These are phyloP conservation scores for Scolanthus callimorphus DNA, from an alignment of 92 coral and sea anemone genomes.

Conservation along the genomic window DNA sequence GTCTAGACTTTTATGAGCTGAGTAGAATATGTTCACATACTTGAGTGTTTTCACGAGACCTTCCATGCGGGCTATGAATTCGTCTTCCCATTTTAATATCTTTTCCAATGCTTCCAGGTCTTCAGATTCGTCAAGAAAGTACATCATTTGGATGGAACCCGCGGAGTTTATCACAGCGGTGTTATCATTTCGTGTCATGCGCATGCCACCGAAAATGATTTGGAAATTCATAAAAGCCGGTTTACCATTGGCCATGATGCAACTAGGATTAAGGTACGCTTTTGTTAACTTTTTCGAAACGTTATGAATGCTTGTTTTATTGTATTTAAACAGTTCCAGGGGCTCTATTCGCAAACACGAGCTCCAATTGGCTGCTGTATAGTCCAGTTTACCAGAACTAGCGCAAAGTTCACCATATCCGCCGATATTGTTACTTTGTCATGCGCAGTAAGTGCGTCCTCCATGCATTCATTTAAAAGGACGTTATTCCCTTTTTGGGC, in stretches of 20 bases:
- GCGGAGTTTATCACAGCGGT: conserved; percentile 33
- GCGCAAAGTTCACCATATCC: conserved; percentile 27
- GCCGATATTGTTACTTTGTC: conserved; percentile 13
- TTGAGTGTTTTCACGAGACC: conserved; percentile 17
- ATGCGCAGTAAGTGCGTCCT: conserved; percentile 41
- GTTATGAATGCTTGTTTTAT: conserved; percentile 2
- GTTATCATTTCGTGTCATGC: neutral
- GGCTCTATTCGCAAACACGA: conserved; percentile 33
- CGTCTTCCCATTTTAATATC: conserved; percentile 27
- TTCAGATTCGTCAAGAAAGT: conserved; percentile 38
- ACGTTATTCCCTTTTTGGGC: conserved; percentile 17
- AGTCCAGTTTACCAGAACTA: conserved; percentile 2
- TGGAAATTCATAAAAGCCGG: conserved; percentile 42
- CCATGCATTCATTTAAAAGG: conserved; percentile 34
- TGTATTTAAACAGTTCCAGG: conserved; percentile 28
- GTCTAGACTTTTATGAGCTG: conserved; percentile 54
- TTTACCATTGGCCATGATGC: conserved; percentile 46
- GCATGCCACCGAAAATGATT: conserved; percentile 40
- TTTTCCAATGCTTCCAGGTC: conserved; percentile 2
- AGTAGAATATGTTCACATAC: conserved; percentile 22
- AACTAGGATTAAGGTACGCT: neutral
- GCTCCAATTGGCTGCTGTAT: conserved; percentile 3
- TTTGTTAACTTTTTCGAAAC: neutral
- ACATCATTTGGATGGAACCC: conserved; percentile 57
- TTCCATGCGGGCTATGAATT: conserved; percentile 20